These are phyloP conservation scores for Hydrolagus affinis DNA, from an alignment of 2,113 vertebrate species.

Conservation along the genomic window DNA sequence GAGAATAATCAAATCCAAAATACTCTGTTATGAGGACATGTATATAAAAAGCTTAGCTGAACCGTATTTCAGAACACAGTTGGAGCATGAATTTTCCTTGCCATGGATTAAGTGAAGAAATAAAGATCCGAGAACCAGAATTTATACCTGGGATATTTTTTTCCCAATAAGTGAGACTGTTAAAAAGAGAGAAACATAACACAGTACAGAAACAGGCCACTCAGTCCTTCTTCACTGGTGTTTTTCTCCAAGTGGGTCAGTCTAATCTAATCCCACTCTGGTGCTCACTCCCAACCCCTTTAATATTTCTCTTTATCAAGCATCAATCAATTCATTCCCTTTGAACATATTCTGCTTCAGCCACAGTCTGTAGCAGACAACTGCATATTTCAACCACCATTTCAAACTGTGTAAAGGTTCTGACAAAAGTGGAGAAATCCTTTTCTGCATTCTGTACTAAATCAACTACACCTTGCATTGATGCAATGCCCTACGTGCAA, in stretches of 20 bases:
- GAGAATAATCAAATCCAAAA: background rate
- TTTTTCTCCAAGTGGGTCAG: too few species aligned
- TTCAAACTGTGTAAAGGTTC: background rate
- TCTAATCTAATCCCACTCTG: too few species aligned
- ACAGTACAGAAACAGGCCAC: background rate
- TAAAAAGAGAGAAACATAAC: too few species aligned
- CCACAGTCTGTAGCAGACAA: too few species aligned
- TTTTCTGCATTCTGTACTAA: background rate
- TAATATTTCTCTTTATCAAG: too few species aligned
- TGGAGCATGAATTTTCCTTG: background rate
- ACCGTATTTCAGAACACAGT: background rate
- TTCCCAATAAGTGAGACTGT: background rate
- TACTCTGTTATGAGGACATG: background rate
- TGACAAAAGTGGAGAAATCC: background rate
- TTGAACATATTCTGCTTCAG: too few species aligned
- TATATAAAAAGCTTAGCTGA: background rate
- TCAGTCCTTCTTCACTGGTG: background rate
- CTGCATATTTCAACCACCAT: background rate
- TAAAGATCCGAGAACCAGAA: background rate
- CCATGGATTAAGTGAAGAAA: background rate
- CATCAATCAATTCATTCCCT: too few species aligned
- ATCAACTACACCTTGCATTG: background rate
- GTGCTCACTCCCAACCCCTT: too few species aligned
- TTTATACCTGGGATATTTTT: background rate
- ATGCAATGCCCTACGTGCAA: too few species aligned